Base-by-base conservation (phyloP, 1,140 invertebrate species). In the Cherax quadricarinatus region DNA sequence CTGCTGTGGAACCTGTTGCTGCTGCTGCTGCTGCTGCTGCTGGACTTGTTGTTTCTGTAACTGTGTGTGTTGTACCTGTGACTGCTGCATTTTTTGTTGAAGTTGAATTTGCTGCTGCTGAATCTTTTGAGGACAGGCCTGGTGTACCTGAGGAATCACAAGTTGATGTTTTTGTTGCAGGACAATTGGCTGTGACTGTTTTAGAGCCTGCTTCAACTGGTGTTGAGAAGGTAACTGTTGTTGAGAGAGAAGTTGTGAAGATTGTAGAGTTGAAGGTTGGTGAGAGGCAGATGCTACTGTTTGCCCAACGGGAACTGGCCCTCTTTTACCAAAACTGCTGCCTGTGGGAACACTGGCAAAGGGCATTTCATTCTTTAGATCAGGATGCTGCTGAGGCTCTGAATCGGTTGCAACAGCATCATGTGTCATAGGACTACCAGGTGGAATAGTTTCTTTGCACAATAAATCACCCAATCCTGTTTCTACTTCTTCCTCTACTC, bases 381-480 rank as follows among this genome's bases (percentile, higher is more conserved):
- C 92, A 5, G 87, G 92, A 21, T 62, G 81, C 18, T 93, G 92
- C 30, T 88, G 92, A 12, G 73, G 41, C 24, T 92, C 91, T 62
- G 93, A 49, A 70, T 93, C 93, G 24, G 84, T 57, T 9, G 73
- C 51, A 53, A 88, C 41, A 57, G 83, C 51, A 73, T 93, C 93
- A 79, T 93, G 93, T 21, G 91, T 91, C 62, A 93, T 87, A 24
- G 93, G 93, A 80, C 93, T 93, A 24, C 93, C 93, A 49, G 93
- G 93, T 21, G 93, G 93, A 51, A 93, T 93, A 14, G 93, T 93
- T 60, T 93, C 93, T 75, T 93, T 90, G 81, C 93, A 93, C 18
- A 93, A 82, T 12, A 93, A 78, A 80, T 93, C 93, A 53, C 93
- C 93, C 10, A 92, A 62, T 12, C 91, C 93, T 24, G 93, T 89